Percentiles rank a stretch among this genome's conserved stretches.
These are phyloP conservation scores for Araneus ventricosus DNA, from an alignment of 1,140 invertebrate species.

Conservation along the genomic window DNA sequence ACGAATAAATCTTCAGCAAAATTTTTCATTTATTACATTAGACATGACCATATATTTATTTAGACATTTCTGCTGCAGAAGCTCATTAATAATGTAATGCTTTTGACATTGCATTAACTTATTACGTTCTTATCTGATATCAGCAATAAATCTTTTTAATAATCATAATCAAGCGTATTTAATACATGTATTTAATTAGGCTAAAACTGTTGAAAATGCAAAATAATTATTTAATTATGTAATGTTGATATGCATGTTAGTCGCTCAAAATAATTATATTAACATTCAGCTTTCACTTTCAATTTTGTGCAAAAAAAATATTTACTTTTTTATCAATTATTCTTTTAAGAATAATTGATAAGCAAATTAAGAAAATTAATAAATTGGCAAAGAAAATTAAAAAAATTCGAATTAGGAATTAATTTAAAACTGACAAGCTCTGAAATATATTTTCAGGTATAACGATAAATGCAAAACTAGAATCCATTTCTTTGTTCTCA, in stretches of 20 bases:
- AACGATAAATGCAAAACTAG: no score
- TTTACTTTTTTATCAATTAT: no score
- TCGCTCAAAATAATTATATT: neutral
- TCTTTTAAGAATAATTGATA: no score
- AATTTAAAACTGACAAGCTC: no score
- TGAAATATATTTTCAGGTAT: no score
- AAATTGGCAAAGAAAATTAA: no score
- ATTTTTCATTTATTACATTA: neutral
- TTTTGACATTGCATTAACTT: neutral
- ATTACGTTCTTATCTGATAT: neutral
- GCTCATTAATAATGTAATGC: neutral
- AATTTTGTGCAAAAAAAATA: no score
- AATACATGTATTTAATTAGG: neutral
- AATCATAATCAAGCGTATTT: neutral
- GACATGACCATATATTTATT: neutral
- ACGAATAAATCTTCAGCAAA: no score
- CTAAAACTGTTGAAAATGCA: neutral
- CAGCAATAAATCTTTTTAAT: neutral
- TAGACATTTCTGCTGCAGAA: neutral
- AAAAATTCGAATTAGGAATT: no score
- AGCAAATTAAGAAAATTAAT: no score
- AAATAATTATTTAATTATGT: neutral
- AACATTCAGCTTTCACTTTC: no score
- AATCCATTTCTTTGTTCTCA: no score
- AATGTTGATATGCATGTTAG: neutral